Conservation (phyloP, 2,113 vertebrate species). For the Eulemur rufifrons region DNA sequence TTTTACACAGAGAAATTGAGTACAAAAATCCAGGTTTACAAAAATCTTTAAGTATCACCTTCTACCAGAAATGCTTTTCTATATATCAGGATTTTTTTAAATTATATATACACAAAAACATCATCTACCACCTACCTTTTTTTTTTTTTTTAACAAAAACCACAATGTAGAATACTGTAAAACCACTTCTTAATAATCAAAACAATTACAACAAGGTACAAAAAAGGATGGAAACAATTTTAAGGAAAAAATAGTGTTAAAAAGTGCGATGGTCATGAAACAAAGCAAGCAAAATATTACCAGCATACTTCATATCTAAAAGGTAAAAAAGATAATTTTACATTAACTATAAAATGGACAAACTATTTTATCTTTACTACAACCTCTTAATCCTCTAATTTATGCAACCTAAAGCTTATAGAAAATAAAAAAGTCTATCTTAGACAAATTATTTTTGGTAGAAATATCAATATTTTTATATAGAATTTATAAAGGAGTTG, state of each 20-base stretch:
- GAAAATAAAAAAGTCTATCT: conserved; percentile 1
- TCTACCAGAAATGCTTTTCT: conserved; percentile 20
- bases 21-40: background rate
- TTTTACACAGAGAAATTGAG: background rate
- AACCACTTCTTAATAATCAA: background rate
- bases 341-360: background rate
- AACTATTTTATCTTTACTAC: background rate
- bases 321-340: background rate
- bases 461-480: background rate
- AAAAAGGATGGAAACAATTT: background rate
- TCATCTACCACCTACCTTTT: background rate
- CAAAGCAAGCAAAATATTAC: background rate
- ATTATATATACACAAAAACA: background rate
- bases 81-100: background rate
- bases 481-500: background rate
- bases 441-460: background rate
- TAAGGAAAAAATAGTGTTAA: conserved; percentile 6
- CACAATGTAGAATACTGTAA: background rate
- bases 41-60: conserved; percentile 23
- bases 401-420: background rate
- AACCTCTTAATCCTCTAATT: background rate
- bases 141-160: background rate
- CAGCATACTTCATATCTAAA: background rate
- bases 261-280: background rate
- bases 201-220: background rate